Evolutionary conservation across 2,888 invertebrate genomes (phyloP).

Genomic region (Xestoiulus laeticollis): DNA sequence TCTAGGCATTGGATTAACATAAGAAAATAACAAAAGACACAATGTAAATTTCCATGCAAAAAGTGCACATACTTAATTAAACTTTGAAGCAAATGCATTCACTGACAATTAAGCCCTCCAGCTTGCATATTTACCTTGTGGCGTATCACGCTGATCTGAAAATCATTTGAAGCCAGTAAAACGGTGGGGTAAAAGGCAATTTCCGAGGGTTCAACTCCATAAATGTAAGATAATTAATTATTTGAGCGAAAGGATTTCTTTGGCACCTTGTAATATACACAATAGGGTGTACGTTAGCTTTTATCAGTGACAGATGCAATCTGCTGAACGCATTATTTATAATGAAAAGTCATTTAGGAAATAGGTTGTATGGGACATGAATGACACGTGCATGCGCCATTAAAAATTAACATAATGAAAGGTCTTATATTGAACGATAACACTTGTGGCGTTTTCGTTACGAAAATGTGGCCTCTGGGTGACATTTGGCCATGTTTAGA

Average conservation of each 20-base stretch:
- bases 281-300: background rate
- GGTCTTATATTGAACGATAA: constrained; percentile 27
- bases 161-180: background rate
- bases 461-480: constrained; percentile 3
- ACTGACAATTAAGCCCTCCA: background rate
- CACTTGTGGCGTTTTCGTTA: constrained; percentile 7
- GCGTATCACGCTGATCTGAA: background rate
- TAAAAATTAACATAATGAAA: constrained; percentile 40
- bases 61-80: background rate
- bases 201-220: background rate
- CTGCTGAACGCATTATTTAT: constrained; percentile 29
- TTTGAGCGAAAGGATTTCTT: background rate
- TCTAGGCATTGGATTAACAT: too few relatives aligned
- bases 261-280: background rate
- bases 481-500: constrained; percentile 24
- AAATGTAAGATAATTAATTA: background rate
- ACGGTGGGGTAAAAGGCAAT: background rate
- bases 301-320: constrained; percentile 18
- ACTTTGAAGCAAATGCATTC: background rate
- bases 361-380: background rate
- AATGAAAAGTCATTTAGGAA: constrained; percentile 34
- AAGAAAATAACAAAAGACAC: too few relatives aligned
- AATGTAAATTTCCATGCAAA: background rate
- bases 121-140: background rate
- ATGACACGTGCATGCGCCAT: constrained; percentile 16